A percentile compares a stretch with the other conserved stretches of the same genome.
phyloP scores from a whole-genome alignment of 2,797 vertebrate species.

The Nyctibius grandis region DNA sequence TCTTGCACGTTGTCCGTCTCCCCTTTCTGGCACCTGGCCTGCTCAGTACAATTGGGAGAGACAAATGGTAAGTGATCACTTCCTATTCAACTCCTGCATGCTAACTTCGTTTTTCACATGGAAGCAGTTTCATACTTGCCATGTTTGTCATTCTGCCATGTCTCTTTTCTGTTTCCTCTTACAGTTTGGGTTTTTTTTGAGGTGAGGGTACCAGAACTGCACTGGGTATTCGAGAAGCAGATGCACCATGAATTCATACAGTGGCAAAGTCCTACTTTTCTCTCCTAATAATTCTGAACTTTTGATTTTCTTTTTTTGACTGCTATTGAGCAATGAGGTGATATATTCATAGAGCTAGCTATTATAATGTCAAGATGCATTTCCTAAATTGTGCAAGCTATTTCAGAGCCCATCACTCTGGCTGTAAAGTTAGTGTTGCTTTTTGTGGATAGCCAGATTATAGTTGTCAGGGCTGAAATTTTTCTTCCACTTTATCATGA shows the following conservation, averaged over 20 bases:
- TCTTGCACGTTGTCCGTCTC: background rate
- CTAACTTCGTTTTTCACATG: background rate
- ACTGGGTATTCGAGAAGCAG: background rate
- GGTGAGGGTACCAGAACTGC: background rate
- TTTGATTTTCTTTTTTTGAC: background rate
- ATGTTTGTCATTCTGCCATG: background rate
- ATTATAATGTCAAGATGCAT: background rate
- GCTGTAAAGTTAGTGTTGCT: background rate
- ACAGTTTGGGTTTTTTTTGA: background rate
- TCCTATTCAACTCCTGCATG: background rate
- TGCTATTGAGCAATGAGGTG: background rate
- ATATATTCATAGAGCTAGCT: constrained; percentile 2
- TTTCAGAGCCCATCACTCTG: background rate
- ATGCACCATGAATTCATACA: background rate
- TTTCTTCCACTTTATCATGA: background rate
- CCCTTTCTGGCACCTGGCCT: background rate
- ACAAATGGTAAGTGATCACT: background rate
- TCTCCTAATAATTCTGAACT: background rate
- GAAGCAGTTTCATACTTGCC: background rate
- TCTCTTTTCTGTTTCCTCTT: background rate
- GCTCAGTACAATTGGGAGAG: background rate
- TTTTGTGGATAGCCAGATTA: background rate
- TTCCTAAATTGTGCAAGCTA: constrained; percentile 28
- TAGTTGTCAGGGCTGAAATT: background rate
- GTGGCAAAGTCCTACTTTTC: background rate